A percentile compares a stretch with the other conserved stretches of the same genome.
Conservation (phyloP, 2,113 vertebrate species). For the Heterocephalus glaber region DNA sequence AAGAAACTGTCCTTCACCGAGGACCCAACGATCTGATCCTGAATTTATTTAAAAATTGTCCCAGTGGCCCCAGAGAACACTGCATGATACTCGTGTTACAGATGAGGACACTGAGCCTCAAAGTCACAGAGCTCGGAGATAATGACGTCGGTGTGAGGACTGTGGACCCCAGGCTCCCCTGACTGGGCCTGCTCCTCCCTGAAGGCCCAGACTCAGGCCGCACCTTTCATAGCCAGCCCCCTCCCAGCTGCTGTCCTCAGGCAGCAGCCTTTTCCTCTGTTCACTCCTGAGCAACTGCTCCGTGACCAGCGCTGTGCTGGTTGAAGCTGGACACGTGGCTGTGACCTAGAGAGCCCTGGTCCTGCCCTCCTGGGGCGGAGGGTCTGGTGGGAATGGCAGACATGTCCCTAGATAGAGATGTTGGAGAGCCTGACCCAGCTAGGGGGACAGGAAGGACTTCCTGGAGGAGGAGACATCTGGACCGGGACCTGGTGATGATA, state of each 20-base stretch:
- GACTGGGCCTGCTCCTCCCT: background rate
- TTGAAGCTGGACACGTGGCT: background rate
- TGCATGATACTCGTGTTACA: background rate
- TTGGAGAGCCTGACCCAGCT: background rate
- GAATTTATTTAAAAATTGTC: background rate
- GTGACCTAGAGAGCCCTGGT: background rate
- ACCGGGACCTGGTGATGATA: background rate
- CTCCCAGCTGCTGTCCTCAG: background rate
- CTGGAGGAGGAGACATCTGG: background rate
- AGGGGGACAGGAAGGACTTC: background rate
- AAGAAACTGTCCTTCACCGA: background rate
- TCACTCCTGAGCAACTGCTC: background rate
- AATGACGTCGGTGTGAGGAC: background rate
- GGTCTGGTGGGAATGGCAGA: background rate
- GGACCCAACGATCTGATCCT: fast-evolving
- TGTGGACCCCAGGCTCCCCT: background rate
- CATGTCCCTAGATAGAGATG: background rate
- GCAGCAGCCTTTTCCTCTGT: background rate
- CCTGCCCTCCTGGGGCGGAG: background rate
- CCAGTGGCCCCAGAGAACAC: background rate
- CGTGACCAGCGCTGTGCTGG: background rate
- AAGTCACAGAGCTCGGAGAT: background rate
- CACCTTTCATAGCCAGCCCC: background rate
- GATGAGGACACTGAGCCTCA: background rate
- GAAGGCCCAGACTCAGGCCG: background rate